Percentiles rank a stretch among this genome's conserved stretches.
Conservation (phyloP, 1,140 invertebrate genomes). For the Drosophila pectinifera region DNA sequence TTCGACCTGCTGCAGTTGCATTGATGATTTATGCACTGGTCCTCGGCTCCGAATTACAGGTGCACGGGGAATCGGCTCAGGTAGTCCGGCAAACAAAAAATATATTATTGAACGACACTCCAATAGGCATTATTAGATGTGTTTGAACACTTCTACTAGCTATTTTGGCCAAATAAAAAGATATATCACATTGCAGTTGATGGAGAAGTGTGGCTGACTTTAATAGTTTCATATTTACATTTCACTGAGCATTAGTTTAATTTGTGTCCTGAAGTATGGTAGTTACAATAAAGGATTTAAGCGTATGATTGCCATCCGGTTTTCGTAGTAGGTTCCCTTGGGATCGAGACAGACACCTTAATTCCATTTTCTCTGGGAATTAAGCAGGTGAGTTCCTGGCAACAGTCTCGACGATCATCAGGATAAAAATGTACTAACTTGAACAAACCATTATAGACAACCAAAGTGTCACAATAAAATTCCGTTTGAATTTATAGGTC, state of each 20-base stretch:
- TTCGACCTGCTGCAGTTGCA: slow-evolving; percentile 53
- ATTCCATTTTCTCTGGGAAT: too few relatives aligned
- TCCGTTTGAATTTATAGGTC: background rate
- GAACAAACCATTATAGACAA: background rate
- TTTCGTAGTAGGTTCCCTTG: slow-evolving; percentile 33
- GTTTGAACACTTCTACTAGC: background rate
- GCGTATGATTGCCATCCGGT: too few relatives aligned
- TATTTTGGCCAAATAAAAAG: background rate
- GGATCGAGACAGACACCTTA: slow-evolving; percentile 35
- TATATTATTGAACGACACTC: slow-evolving; percentile 22
- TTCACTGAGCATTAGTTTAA: too few relatives aligned
- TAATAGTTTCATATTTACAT: too few relatives aligned
- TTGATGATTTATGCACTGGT: slow-evolving; percentile 73
- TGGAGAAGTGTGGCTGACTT: too few relatives aligned
- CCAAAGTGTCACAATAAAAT: background rate
- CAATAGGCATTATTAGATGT: slow-evolving; percentile 17
- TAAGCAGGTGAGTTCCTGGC: background rate
- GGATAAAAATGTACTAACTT: background rate
- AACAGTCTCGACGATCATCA: background rate
- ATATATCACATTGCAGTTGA: background rate
- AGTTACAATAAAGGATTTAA: too few relatives aligned
- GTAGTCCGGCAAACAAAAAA: slow-evolving; percentile 34
- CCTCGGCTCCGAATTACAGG: slow-evolving; percentile 54
- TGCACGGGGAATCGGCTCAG: slow-evolving; percentile 43
- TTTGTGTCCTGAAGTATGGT: too few relatives aligned